Evolutionary conservation across 2,797 vertebrate genomes (phyloP).

Genomic region (Hydrolagus colliei): DNA sequence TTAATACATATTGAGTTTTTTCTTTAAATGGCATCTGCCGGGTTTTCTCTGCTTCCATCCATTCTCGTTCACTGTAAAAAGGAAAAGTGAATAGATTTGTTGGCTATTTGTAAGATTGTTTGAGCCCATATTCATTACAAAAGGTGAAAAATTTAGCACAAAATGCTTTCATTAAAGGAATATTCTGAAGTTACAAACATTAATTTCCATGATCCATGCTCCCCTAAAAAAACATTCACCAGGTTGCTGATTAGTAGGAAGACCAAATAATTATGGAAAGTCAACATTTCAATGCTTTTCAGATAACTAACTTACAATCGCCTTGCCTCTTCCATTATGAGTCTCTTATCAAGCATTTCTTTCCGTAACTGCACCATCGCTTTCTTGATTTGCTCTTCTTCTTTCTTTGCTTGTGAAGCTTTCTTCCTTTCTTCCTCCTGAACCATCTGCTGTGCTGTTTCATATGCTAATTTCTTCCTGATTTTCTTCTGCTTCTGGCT

Average conservation of each 20-base stretch:
- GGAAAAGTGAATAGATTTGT: neutral
- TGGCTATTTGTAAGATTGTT: neutral
- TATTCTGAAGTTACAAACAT: neutral
- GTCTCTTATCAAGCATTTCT: conserved; percentile 68
- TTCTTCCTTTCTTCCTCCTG: conserved; percentile 60
- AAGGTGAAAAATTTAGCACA: too few relatives aligned
- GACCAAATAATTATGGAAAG: too few relatives aligned
- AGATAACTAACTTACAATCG: conserved; percentile 58
- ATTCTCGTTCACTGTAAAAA: conserved; percentile 13
- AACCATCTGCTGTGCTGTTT: conserved; percentile 61
- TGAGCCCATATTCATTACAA: neutral
- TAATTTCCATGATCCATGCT: too few relatives aligned
- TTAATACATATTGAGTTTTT: neutral
- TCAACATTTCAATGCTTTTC: neutral
- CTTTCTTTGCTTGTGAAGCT: conserved; percentile 57
- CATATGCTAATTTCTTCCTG: conserved; percentile 52
- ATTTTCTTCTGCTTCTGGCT: conserved; percentile 56
- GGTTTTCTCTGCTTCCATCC: neutral
- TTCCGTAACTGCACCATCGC: conserved; percentile 76
- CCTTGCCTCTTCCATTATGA: conserved; percentile 53
- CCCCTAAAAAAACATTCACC: too few relatives aligned
- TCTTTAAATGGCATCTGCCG: neutral
- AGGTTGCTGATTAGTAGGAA: too few relatives aligned
- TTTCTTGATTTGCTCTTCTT: conserved; percentile 72
- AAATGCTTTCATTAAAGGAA: neutral